Base-by-base conservation (phyloP, 1,140 invertebrate species). In the Cecropterus lyciades region DNA sequence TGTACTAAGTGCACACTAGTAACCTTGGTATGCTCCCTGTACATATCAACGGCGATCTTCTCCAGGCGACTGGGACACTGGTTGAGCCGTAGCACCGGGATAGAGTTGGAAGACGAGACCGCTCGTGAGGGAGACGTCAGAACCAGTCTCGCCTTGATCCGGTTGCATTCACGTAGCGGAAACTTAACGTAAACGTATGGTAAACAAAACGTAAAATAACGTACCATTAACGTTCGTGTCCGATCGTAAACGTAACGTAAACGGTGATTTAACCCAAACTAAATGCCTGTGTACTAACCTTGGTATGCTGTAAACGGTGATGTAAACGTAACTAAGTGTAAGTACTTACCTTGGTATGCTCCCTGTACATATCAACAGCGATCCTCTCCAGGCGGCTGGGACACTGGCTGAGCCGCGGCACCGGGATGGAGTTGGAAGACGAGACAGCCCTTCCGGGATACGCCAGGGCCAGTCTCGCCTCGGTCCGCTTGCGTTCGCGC, bases 401-500 rank as follows among this genome's bases (percentile, higher is more conserved):
- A 80, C 95, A 96, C 9, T 95, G 95, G 40, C 96, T 96, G 20
- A 97, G 92, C 6, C 96, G 93, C 16, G 96, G 96, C 49, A 97
- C 95, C 0, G 95, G 96, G 51, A 97, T 95, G 60, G 95, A 96
- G 86, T 98, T 98, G 17, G 95, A 94, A 15, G 96, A 97, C 8
- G 96, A 97, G 0, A 98, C 96, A 70, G 96, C 95, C 69, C 96
- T 95, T 0, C 96, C 96, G 8, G 96, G 96, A 82, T 97, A 96
- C 69, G 96, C 95, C 3, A 96, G 92, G 0, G 96, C 96, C 15
- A 98, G 87, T 57, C 96, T 95, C 2, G 96, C 97, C 80, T 98
- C 97, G 3, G 96, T 97, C 76, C 96, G 96, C 81, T 98, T 97
- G 3, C 97, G 91, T 83, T 97, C 97, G 60, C 96, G 96, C 79